Evolutionary conservation across 2,888 invertebrate species (phyloP), one percentile per base, ranked within the genome.

Genomic region (Phortica okadai): DNA sequence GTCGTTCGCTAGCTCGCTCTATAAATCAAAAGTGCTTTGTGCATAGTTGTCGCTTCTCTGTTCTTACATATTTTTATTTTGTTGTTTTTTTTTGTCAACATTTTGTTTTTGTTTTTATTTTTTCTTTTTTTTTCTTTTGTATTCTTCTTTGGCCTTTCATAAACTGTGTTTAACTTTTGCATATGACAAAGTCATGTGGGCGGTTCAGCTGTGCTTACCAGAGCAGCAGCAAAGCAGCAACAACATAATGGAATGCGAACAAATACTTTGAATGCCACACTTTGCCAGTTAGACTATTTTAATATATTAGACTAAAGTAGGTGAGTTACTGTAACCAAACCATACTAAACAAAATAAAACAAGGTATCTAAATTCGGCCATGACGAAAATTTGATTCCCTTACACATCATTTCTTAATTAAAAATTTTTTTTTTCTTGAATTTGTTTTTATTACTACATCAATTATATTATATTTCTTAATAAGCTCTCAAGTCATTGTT

Each of bases 21-120:
- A 81, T 81, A 81, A 81, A 85, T 85, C 87, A 88, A 85, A 85
- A 85, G 88, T 85, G 85, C 85, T 85, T 85, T 88, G 84, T 72
- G 85, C 82, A 85, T 87, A 84, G 86, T 85, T 84, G 7, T 21
- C 54, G 50, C 64, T 62, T 56, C 74, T 74, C 45, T 59, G 62
- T 54, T 62, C 25, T 69, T 75, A 59, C 74, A 45, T 77, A 67
- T 74, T 73, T 69, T 42, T 62, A 41, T 21, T 44, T 16, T 73
- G 41, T n/a, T 74, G 62, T 66, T 33, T 42, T 16, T 16, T 59
- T 25, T 54, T 54, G 16, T 21, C 56, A 25, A 25, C 7, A 6
- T 14, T 44, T 74, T 77, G n/a, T 74, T 78, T 77, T 73, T 73
- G 78, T 78, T 77, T 77, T 73, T 74, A 21, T n/a, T 58, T 67